These are phyloP conservation scores for Amblyopsis hoosieri DNA, from an alignment of 2,797 vertebrate species.

Conservation along the genomic window DNA sequence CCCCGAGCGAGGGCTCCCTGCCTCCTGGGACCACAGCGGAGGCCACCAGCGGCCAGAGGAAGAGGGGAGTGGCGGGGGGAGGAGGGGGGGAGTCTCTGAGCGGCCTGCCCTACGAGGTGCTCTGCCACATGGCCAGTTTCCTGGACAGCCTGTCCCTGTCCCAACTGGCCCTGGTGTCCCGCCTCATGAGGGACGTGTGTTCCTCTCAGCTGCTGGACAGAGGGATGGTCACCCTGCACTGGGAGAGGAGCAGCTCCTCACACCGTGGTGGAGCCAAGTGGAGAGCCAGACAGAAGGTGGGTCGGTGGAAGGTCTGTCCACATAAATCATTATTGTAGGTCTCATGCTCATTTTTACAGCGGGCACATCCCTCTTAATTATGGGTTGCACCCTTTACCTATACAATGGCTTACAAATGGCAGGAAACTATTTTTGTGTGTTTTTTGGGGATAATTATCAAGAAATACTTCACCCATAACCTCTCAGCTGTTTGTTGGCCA, in stretches of 20 bases:
- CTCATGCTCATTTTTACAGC: too few relatives aligned
- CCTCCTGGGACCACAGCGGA: not conserved
- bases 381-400: too few relatives aligned
- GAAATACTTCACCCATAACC: too few relatives aligned
- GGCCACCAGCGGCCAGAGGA: conserved; percentile 15
- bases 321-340: too few relatives aligned
- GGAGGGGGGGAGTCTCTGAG: conserved; percentile 78
- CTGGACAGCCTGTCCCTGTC: conserved; percentile 92
- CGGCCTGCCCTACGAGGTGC: conserved; percentile 86
- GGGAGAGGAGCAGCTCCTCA: conserved; percentile 86
- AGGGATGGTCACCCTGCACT: conserved; percentile 91
- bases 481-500: too few relatives aligned
- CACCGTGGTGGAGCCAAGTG: conserved; percentile 75
- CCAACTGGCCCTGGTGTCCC: conserved; percentile 91
- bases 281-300: conserved; percentile 65
- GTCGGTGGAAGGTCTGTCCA: too few relatives aligned
- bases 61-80: conserved; percentile 25
- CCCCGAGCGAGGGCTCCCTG: not conserved
- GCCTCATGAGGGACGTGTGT: conserved; percentile 90
- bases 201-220: conserved; percentile 87
- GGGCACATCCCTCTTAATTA: too few relatives aligned
- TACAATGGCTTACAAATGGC: too few relatives aligned
- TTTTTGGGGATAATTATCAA: too few relatives aligned
- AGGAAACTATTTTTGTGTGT: too few relatives aligned
- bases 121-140: conserved; percentile 88